phyloP scores from a whole-genome alignment of 37 sponge, comb jelly and placozoan species.

The Tethya wilhelma region DNA sequence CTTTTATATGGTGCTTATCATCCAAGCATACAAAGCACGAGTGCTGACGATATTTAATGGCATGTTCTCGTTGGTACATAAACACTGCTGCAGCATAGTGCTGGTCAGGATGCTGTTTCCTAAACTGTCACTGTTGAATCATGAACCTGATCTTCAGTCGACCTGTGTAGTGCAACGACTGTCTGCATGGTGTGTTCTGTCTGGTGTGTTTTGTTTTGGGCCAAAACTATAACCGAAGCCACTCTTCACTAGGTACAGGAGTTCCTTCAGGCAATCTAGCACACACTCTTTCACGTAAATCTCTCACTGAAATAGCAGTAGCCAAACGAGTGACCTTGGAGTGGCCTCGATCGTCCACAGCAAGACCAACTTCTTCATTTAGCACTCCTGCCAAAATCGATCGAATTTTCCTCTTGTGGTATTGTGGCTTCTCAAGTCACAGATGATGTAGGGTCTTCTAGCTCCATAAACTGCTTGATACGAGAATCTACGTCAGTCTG shows the following conservation, averaged over 20 bases:
- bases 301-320: conserved; percentile 10
- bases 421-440: conserved; percentile 5
- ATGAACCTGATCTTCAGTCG: conserved; percentile 30
- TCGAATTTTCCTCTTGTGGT: background rate
- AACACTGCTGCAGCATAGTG: conserved; percentile 38
- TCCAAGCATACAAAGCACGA: background rate
- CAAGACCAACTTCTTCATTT: conserved; percentile 40
- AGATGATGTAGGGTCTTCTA: conserved; percentile 23
- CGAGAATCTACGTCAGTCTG: background rate
- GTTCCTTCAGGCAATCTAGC: conserved; percentile 1
- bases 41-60: background rate
- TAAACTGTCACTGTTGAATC: conserved; percentile 42
- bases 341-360: conserved; percentile 59
- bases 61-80: background rate
- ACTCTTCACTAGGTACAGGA: conserved; percentile 14
- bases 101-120: conserved; percentile 31
- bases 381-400: conserved; percentile 8
- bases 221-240: conserved; percentile 47
- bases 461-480: background rate
- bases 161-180: conserved; percentile 42
- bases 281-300: background rate
- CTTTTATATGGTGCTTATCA: conserved; percentile 5
- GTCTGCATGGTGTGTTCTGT: conserved; percentile 12
- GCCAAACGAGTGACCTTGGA: conserved; percentile 37
- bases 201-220: conserved; percentile 30